phyloP scores from a whole-genome alignment of 2,797 vertebrate species.

The Notolabrus celidotus region DNA sequence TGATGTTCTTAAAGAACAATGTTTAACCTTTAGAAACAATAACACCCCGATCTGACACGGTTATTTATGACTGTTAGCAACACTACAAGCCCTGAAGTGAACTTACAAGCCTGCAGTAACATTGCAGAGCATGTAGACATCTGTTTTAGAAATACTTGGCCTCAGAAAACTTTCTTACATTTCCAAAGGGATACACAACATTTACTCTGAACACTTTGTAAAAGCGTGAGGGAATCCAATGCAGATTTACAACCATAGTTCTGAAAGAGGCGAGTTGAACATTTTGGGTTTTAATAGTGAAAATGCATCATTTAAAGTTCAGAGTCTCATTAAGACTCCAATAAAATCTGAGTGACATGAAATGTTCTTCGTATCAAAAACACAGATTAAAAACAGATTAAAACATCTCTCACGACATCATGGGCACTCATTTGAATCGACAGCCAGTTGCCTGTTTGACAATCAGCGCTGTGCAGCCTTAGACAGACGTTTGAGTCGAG shows the following conservation, averaged over 20 bases:
- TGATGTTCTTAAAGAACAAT: neutral
- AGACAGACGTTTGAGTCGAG: too few relatives aligned
- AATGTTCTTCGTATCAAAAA: too few relatives aligned
- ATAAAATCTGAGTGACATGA: neutral
- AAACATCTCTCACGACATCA: too few relatives aligned
- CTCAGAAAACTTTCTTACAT: conserved; percentile 24
- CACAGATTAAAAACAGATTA: neutral
- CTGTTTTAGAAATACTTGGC: conserved; percentile 44
- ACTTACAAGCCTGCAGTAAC: conserved; percentile 16
- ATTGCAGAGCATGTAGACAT: conserved; percentile 38
- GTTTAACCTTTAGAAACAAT: conserved; percentile 19
- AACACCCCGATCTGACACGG: neutral
- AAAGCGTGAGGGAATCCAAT: conserved; percentile 1
- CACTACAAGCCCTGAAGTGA: conserved; percentile 28
- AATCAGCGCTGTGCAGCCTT: too few relatives aligned
- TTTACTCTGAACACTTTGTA: neutral
- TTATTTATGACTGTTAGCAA: conserved; percentile 37
- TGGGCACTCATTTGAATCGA: too few relatives aligned
- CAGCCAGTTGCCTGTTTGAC: too few relatives aligned
- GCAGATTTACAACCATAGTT: neutral
- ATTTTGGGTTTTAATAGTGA: neutral
- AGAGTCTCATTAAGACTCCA: neutral
- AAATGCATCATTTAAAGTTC: neutral
- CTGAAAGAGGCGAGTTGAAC: neutral
- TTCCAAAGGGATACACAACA: neutral